Base-by-base conservation (phyloP, 2,888 invertebrate species). In the Melanotus villosus region DNA sequence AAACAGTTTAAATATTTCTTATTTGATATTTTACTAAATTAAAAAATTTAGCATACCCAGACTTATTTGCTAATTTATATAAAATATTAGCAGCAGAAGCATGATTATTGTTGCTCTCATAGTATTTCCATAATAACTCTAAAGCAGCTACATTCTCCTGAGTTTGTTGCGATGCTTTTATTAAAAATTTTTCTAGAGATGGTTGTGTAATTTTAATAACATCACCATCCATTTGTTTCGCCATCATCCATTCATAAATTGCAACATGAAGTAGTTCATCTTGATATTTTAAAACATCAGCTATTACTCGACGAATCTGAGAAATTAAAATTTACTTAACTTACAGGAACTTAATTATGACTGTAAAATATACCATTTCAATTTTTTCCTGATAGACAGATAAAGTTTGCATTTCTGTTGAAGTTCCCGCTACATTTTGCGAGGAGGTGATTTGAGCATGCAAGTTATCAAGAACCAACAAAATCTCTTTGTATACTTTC, bases 51-150 rank as follows among this genome's bases (percentile, higher is more conserved):
- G 75, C 83, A 80, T 81, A 91, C 90, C 90, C 90, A 10, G 88
- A 87, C 78, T 89, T 89, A 16, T 92, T 93, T 2, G 99, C 96
- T 68, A 99, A 88, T 77, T 92, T 92, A 75, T 95, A 93, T 1
- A 99, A 87, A 73, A 98, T 94, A 79, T 93, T 91, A 0, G 99
- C 97, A 1, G 99, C 99, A 7, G 95, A 93, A 0, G 93, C 90
- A 81, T 97, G 98, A 83, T 98, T 96, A 23, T 93, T 93, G 79
- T 92, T 93, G 82, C 93, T 93, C 84, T 99, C 98, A 80, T 98
- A 97, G 82, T 94, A 97, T 84, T 96, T 96, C 98, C 99, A 99
- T 64, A 99, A 86, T 73, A 99, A 86, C 82, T 98, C 96, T 73
- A 93, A 88, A 18, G 92, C 85, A 34, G 58, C 45, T 2, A 75